Conservation (phyloP, 2,113 vertebrate genomes). For the Odontesthes bonariensis region DNA sequence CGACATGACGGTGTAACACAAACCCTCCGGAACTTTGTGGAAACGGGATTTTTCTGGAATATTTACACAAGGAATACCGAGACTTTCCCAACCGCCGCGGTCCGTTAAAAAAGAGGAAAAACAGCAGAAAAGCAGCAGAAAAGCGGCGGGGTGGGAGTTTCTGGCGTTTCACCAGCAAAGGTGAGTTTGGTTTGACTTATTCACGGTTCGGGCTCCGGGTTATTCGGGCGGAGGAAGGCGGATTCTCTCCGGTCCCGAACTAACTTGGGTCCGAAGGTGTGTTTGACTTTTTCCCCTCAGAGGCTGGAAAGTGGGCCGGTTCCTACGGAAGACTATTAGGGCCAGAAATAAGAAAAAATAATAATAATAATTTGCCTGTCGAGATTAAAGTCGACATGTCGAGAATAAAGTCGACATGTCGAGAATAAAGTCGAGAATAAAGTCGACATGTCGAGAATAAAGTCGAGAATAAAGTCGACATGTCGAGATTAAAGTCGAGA, state of each 20-base stretch:
- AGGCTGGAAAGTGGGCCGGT: conserved; percentile 14
- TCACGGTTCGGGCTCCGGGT: no score
- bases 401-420: no score
- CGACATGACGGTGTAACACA: accelerated
- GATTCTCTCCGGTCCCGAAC: accelerated
- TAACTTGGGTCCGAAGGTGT: conserved; percentile 43
- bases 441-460: no score
- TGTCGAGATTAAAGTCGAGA: no score
- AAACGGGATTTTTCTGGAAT: conserved; percentile 28
- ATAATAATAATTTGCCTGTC: no score
- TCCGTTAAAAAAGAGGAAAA: neutral
- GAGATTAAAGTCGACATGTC: no score
- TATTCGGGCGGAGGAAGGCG: accelerated
- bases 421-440: no score
- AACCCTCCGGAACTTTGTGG: accelerated
- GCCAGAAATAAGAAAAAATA: no score
- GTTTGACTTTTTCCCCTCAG: conserved; percentile 14
- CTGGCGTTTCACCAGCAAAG: neutral
- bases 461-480: no score
- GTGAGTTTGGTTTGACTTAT: no score
- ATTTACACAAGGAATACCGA: neutral
- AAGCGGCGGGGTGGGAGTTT: neutral
- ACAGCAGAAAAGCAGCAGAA: no score
- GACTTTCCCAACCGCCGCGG: conserved; percentile 4
- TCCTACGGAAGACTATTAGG: no score